A percentile compares a stretch with the other conserved stretches of the same genome.
Evolutionary conservation across 2,797 vertebrate genomes (phyloP).

Genomic region (Enteromius mattozi): DNA sequence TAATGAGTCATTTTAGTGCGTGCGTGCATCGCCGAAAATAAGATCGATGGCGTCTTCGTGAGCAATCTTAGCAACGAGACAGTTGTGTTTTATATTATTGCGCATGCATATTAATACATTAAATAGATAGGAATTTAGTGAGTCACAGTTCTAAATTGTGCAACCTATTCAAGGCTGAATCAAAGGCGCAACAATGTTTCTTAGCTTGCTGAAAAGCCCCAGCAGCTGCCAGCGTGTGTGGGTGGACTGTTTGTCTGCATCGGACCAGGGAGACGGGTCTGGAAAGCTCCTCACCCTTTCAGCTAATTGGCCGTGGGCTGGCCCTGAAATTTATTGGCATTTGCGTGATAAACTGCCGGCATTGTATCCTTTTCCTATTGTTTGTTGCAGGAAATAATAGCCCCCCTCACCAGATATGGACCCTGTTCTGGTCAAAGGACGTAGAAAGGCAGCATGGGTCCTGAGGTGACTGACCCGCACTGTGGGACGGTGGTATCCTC

Average conservation of each 20-base stretch:
- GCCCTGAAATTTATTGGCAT: conserved; percentile 83
- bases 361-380: conserved; percentile 78
- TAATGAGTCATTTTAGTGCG: conserved; percentile 66
- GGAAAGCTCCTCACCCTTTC: conserved; percentile 77
- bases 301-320: conserved; percentile 84
- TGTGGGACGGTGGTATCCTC: conserved; percentile 76
- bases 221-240: conserved; percentile 81
- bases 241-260: conserved; percentile 80
- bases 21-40: conserved; percentile 43
- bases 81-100: conserved; percentile 33
- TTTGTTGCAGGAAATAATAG: conserved; percentile 75
- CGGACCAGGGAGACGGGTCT: conserved; percentile 67
- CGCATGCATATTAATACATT: conserved; percentile 29
- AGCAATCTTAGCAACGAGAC: conserved; percentile 55
- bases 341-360: conserved; percentile 81
- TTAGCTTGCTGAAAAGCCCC: conserved; percentile 57
- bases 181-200: conserved; percentile 29
- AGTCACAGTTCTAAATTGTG: conserved; percentile 43
- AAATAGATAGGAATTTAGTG: conserved; percentile 28
- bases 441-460: conserved; percentile 69
- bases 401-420: conserved; percentile 67
- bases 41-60: conserved; percentile 52
- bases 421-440: conserved; percentile 66
- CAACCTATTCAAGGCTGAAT: conserved; percentile 42
- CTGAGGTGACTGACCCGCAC: conserved; percentile 76